Evolutionary conservation across 1,140 invertebrate species (phyloP), one percentile per base, ranked within the genome.

Genomic region (Cherax destructor): DNA sequence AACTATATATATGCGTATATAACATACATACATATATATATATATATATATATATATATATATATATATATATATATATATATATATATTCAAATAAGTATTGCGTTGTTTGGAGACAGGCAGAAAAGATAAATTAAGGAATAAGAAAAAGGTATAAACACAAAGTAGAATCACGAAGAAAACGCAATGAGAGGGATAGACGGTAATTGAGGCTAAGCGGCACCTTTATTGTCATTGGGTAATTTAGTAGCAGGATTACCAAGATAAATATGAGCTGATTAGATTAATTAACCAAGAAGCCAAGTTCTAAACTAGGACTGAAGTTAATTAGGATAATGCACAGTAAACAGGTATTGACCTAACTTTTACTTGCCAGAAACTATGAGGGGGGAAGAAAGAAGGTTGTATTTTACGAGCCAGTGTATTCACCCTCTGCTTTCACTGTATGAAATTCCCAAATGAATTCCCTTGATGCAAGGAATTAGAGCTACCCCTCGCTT

Each of bases 271-370:
- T 41, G 5, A 52, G 30, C 81, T 83, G 81, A 83, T 83, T 61
- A 69, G 61, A 30, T 56, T 83, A 83, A 83, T 83, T 83, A 83
- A 30, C 61, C 24, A 65, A 69, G 69, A 69, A 65, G 81, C 81
- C 69, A 13, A 83, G 81, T 47, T 65, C 81, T 83, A 24, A 83
- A 83, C 69, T 83, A 83, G 69, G 81, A n/a, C 61, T 69, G 49
- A 83, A 52, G 81, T 69, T 83, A 83, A 83, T 83, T 83, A 83
- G 81, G 81, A 83, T 83, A 83, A 83, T 83, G 81, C 81, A 83
- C 81, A 69, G 81, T 83, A 83, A 83, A 83, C 61, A 83, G 81
- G 24, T 69, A 83, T 83, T 65, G 81, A 83, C 47, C 81, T 6
- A 47, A 21, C 24, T 83, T 69, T 83, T 83, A 83, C 81, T 18